phyloP scores from a whole-genome alignment of 2,113 vertebrate species.

The Anthoscopus minutus region DNA sequence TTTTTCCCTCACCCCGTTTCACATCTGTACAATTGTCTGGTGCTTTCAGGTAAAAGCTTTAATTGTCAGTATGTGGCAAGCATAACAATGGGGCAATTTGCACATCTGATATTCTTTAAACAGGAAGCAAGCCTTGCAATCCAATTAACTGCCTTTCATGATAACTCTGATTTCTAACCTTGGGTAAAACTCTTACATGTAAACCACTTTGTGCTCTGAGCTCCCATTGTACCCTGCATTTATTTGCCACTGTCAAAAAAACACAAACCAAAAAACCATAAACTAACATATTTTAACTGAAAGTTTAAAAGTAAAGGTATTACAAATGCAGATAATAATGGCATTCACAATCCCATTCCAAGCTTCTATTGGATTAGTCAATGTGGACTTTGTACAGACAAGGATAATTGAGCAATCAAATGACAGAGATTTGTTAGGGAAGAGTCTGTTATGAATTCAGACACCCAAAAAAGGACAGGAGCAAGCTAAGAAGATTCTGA shows the following conservation, averaged over 20 bases:
- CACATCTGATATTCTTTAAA: slow-evolving; percentile 26
- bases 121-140: neutral
- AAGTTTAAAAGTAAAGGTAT: neutral
- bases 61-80: slow-evolving; percentile 13
- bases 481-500: neutral
- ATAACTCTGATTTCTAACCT: slow-evolving; percentile 21
- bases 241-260: slow-evolving; percentile 9
- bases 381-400: neutral
- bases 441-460: neutral
- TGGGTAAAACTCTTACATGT: neutral
- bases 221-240: neutral
- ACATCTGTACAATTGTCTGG: neutral
- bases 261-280: neutral
- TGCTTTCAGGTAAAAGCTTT: slow-evolving; percentile 35
- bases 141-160: slow-evolving; percentile 37
- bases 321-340: neutral
- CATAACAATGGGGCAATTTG: neutral
- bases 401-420: neutral
- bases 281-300: neutral
- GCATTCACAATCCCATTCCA: neutral
- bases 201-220: neutral
- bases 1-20: neutral
- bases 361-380: neutral
- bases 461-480: neutral
- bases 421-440: neutral